Conservation (phyloP, 2,888 invertebrate genomes). For the Brachyopa scutellaris region DNA sequence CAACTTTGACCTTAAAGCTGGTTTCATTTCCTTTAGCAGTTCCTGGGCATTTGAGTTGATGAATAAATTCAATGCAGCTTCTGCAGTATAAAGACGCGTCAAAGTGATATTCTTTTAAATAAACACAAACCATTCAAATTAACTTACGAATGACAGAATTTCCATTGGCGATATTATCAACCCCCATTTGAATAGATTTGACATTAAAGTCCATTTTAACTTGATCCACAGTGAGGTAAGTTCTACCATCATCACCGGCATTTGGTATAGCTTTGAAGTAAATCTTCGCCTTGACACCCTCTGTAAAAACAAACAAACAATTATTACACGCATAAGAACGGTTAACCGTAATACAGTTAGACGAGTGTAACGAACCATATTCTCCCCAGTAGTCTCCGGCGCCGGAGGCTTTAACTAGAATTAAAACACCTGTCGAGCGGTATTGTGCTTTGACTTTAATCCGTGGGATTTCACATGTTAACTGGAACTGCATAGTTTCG, state of each 20-base stretch:
- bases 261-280: constrained; percentile 89
- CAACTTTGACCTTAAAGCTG: constrained; percentile 89
- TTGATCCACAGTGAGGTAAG: constrained; percentile 88
- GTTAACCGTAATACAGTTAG: background rate
- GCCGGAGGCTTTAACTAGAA: constrained; percentile 91
- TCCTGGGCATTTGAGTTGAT: constrained; percentile 94
- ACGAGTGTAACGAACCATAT: constrained; percentile 85
- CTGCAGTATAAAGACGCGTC: constrained; percentile 84
- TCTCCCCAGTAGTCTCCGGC: constrained; percentile 95
- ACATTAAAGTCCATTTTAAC: constrained; percentile 94
- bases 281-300: constrained; percentile 91
- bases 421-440: constrained; percentile 90
- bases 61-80: constrained; percentile 92
- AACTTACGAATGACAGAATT: constrained; percentile 90
- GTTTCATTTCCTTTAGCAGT: constrained; percentile 93
- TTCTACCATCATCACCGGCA: constrained; percentile 84
- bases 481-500: constrained; percentile 90
- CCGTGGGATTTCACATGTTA: constrained; percentile 90
- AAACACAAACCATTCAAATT: background rate
- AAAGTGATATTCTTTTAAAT: too few species aligned
- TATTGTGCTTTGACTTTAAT: constrained; percentile 91
- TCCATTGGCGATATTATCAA: constrained; percentile 91
- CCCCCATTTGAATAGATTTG: constrained; percentile 91
- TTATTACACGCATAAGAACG: background rate
- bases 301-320: constrained; percentile 81